phyloP scores from a whole-genome alignment of 1,140 invertebrate genomes.

The Drosophila guanche region DNA sequence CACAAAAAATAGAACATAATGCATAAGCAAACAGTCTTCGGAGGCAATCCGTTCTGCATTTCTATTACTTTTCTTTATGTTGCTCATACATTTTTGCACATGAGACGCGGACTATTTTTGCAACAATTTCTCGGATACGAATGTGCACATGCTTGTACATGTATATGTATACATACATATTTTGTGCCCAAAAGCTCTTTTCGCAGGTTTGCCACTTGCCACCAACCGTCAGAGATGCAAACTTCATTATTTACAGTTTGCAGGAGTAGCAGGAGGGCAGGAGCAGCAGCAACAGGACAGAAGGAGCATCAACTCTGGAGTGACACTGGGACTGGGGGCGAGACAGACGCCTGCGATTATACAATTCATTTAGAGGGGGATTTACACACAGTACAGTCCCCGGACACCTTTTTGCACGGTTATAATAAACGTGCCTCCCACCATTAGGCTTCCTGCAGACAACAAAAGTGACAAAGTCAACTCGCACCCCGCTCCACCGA shows the following conservation, averaged over 20 bases:
- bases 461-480: conserved; percentile 56
- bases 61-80: conserved; percentile 27
- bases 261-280: neutral
- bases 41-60: conserved; percentile 6
- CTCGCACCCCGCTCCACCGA: neutral
- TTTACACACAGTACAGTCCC: conserved; percentile 23
- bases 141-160: no score
- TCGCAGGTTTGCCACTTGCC: conserved; percentile 47
- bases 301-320: neutral
- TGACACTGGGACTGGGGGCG: neutral
- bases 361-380: conserved; percentile 72
- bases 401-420: conserved; percentile 19
- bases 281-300: conserved; percentile 1
- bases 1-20: conserved; percentile 24
- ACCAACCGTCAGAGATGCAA: conserved; percentile 49
- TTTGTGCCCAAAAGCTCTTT: conserved; percentile 57
- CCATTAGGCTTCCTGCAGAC: conserved; percentile 20
- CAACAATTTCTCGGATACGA: conserved; percentile 30
- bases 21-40: conserved; percentile 23
- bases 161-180: conserved; percentile 14
- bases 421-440: conserved; percentile 60
- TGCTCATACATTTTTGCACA: conserved; percentile 58
- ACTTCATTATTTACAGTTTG: conserved; percentile 81
- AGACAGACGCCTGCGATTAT: conserved; percentile 48
- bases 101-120: conserved; percentile 32